Conservation (phyloP, 2,797 vertebrate species). For the Enteromius mattozi region DNA sequence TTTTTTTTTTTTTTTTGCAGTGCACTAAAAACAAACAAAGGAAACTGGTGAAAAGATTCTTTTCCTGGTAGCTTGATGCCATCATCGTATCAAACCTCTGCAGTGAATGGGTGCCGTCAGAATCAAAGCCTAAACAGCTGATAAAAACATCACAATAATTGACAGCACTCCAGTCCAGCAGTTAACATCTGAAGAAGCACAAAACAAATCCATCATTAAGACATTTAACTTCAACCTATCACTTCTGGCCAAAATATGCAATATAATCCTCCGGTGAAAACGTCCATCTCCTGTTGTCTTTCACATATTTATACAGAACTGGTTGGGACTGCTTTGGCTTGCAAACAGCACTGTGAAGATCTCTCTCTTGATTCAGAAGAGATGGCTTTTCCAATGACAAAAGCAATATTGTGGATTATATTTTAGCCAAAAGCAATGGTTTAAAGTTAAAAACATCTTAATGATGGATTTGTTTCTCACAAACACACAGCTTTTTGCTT, state of each 20-base stretch:
- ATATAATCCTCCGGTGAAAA: neutral
- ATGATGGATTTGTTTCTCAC: neutral
- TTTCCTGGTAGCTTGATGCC: neutral
- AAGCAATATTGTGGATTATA: neutral
- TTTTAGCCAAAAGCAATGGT: neutral
- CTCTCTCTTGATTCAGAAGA: neutral
- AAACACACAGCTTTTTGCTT: neutral
- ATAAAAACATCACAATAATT: neutral
- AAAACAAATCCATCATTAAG: neutral
- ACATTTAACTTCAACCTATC: neutral
- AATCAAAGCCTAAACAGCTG: neutral
- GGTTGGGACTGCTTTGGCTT: neutral
- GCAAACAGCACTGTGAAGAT: neutral
- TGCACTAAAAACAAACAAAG: neutral
- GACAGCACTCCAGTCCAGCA: neutral
- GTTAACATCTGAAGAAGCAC: neutral
- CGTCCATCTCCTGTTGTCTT: neutral
- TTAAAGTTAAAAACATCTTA: neutral
- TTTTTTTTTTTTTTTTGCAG: too few relatives aligned
- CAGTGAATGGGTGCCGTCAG: slow-evolving; percentile 1
- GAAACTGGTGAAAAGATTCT: neutral
- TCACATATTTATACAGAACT: neutral
- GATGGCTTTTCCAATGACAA: neutral
- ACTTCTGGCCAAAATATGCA: neutral
- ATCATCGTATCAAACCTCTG: neutral